Percentiles rank a stretch among this genome's conserved stretches.
These are phyloP conservation scores for Amyelois transitella DNA, from an alignment of 1,140 invertebrate species.

Conservation along the genomic window DNA sequence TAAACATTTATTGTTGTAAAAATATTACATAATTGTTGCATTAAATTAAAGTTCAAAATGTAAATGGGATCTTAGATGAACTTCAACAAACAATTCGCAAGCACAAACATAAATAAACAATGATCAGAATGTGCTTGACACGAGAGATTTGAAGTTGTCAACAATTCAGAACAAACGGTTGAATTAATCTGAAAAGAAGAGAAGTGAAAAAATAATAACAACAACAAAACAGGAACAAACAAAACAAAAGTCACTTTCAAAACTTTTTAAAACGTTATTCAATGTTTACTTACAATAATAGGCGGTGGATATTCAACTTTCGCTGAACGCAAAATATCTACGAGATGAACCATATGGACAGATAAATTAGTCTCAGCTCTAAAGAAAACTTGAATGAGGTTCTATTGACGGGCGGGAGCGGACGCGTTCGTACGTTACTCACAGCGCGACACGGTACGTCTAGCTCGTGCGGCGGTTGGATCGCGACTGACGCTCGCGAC, in stretches of 20 bases:
- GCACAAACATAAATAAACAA: no score
- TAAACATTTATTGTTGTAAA: not conserved
- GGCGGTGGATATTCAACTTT: conserved; percentile 73
- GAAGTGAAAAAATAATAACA: conserved; percentile 31
- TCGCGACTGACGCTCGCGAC: conserved; percentile 56
- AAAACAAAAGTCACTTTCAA: conserved; percentile 7
- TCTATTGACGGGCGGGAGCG: conserved; percentile 31
- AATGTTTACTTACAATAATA: conserved; percentile 71
- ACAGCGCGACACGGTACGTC: conserved; percentile 32
- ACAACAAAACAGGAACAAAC: conserved; percentile 19
- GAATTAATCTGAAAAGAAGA: conserved; percentile 25
- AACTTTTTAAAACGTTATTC: conserved; percentile 29
- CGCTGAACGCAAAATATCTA: conserved; percentile 74
- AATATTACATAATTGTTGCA: not conserved
- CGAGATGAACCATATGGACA: conserved; percentile 76
- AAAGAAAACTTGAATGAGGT: conserved; percentile 42
- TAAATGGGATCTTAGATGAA: no score
- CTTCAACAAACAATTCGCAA: no score
- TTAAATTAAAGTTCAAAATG: no score
- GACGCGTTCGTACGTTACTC: conserved; percentile 37
- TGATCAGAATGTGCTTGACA: no score
- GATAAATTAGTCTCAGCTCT: conserved; percentile 57
- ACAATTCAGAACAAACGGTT: conserved; percentile 30
- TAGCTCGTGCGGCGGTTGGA: conserved; percentile 33
- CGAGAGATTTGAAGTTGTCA: not conserved